A percentile compares a stretch with the other conserved stretches of the same genome.
These are phyloP conservation scores for Apistogramma diplotaenia DNA, from an alignment of 2,113 vertebrate species.

Conservation along the genomic window DNA sequence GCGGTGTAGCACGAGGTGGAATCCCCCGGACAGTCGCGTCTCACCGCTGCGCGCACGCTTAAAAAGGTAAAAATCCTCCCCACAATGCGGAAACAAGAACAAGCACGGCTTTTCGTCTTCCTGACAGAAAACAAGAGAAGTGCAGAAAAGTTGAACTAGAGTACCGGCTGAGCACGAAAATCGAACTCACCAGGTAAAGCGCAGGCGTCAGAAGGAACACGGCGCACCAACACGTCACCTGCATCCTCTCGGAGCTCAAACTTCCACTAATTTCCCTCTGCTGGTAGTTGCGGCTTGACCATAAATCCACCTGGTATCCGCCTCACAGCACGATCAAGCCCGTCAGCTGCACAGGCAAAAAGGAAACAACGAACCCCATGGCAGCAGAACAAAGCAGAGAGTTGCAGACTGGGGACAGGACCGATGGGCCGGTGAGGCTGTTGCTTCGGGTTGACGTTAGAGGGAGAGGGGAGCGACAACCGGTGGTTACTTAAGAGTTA, in stretches of 20 bases:
- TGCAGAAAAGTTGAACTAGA: background rate
- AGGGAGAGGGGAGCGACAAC: background rate
- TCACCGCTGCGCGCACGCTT: background rate
- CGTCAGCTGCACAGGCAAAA: conserved; percentile 85
- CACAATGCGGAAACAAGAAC: background rate
- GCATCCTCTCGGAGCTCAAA: conserved; percentile 94
- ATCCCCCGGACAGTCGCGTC: background rate
- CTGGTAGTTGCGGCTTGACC: conserved; percentile 83
- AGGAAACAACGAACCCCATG: conserved; percentile 87
- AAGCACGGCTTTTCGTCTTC: background rate
- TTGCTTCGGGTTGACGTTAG: background rate
- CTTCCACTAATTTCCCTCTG: conserved; percentile 86
- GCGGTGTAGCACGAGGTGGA: background rate
- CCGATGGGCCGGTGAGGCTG: background rate
- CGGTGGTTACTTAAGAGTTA: conserved; percentile 74
- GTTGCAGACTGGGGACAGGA: conserved; percentile 39
- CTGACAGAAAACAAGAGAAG: background rate
- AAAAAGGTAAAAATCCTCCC: background rate
- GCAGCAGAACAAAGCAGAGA: conserved; percentile 79
- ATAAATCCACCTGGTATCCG: conserved; percentile 92
- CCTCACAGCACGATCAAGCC: conserved; percentile 82
- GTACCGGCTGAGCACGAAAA: background rate
- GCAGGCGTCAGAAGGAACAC: conserved; percentile 89
- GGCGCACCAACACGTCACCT: conserved; percentile 88
- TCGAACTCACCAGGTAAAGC: conserved; percentile 89